Evolutionary conservation across 2,888 invertebrate species (phyloP), one percentile per base, ranked within the genome.

Genomic region (Seladonia tumulorum): DNA sequence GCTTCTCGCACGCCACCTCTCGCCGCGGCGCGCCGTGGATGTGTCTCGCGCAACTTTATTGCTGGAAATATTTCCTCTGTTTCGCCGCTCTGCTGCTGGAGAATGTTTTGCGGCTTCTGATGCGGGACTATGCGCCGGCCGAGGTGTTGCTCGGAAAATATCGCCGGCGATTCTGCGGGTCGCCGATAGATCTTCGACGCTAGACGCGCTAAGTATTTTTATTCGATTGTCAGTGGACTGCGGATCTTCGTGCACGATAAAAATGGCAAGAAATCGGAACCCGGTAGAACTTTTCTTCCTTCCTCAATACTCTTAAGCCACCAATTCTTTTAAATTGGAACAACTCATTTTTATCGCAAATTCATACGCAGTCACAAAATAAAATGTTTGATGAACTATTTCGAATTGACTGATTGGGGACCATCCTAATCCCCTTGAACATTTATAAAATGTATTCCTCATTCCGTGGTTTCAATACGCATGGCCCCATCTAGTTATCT

Each of bases 31-130:
- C 63, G 14, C 14, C 16, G 29, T 29, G 25, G 63, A 29, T 25
- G 12, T 14, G 14, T 63, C 76, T 39, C 82, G 14, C 76, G 76
- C 82, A 68, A 73, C 73, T 66, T 82, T 83, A 82, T 73, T 73
- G 66, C 76, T 8, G 14, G 76, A 63, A 57, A 82, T 57, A 76
- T 82, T 42, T 66, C 66, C 72, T 25, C 14, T 45, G 60, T 76
- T 76, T 14, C 60, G 8, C 10, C 12, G 42, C 12, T 10, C 25
- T 12, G 22, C 25, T 29, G 5, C 22, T 12, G 71, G n/a, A 49
- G 42, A 70, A 74, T 16, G 49, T 70, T 49, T 60, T 18, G 66
- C 35, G 35, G 63, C 63, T 63, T 63, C 7, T 16, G 7, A 63
- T 29, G 29, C 63, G 63, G 16, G 63, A 29, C 16, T 29, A 29